These are phyloP conservation scores for Empidonax alnorum DNA, from an alignment of 2,113 vertebrate species.

Conservation along the genomic window DNA sequence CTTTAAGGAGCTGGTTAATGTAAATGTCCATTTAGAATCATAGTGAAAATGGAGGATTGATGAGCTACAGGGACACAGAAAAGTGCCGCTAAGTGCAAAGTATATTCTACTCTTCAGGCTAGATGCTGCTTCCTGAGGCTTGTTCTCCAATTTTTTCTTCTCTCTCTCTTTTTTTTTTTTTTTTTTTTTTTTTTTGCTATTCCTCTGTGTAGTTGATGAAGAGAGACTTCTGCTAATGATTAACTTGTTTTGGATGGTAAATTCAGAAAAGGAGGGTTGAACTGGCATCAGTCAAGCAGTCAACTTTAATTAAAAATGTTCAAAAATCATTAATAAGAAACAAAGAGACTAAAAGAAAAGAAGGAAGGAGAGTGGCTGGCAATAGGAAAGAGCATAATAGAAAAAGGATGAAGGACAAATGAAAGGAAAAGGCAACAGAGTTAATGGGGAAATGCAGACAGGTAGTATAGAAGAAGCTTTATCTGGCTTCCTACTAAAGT, in stretches of 20 bases:
- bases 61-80: background rate
- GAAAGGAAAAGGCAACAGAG: background rate
- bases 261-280: background rate
- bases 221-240: background rate
- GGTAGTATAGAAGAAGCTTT: background rate
- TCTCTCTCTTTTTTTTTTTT: too few relatives aligned
- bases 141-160: background rate
- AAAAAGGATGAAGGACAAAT: background rate
- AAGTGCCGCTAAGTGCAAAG: background rate
- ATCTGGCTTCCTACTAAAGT: background rate
- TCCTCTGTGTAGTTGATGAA: background rate
- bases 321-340: background rate
- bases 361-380: background rate
- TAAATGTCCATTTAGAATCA: background rate
- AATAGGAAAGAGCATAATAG: background rate
- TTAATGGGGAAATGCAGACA: background rate
- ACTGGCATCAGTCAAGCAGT: conserved; percentile 16
- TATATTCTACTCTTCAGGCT: background rate
- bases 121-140: background rate
- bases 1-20: background rate
- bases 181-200: background rate
- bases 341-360: background rate
- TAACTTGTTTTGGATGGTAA: conserved; percentile 16
- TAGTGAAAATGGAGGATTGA: background rate
- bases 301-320: background rate